Conservation (phyloP, 2,888 invertebrate species). For the Aporophyla nigra region DNA sequence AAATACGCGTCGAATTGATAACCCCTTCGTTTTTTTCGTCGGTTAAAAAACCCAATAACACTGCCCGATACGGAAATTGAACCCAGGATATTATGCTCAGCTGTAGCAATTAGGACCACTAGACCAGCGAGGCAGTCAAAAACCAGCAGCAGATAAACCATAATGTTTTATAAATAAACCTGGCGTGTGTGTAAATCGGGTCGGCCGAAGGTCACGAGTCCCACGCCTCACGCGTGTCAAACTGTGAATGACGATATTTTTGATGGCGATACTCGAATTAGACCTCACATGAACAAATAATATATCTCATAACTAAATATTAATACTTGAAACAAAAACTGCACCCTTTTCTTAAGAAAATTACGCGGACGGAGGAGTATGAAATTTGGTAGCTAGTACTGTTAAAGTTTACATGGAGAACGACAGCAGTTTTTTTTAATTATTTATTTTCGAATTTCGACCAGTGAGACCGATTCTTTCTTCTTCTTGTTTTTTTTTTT, state of each 20-base stretch:
- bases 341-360: too few relatives aligned
- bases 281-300: constrained; percentile 31
- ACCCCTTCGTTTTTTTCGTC: too few relatives aligned
- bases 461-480: too few relatives aligned
- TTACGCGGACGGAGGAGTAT: too few relatives aligned
- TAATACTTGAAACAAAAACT: too few relatives aligned
- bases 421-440: too few relatives aligned
- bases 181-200: constrained; percentile 21
- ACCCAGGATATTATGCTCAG: background rate
- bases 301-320: too few relatives aligned
- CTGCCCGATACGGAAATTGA: background rate
- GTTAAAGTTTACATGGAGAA: too few relatives aligned
- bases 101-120: too few relatives aligned
- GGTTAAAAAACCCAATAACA: background rate
- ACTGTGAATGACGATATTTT: constrained; percentile 48
- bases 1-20: too few relatives aligned
- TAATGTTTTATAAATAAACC: constrained; percentile 40
- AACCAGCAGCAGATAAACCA: constrained; percentile 22
- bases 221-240: constrained; percentile 36
- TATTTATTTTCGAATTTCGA: too few relatives aligned
- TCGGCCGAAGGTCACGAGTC: constrained; percentile 39
- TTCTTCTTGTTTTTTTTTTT: background rate
- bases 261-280: constrained; percentile 30
- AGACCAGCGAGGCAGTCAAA: background rate
- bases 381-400: too few relatives aligned